Percentiles rank a stretch among this genome's conserved stretches.
phyloP scores from a whole-genome alignment of 2,888 invertebrate species.

The Colletes collaris region DNA sequence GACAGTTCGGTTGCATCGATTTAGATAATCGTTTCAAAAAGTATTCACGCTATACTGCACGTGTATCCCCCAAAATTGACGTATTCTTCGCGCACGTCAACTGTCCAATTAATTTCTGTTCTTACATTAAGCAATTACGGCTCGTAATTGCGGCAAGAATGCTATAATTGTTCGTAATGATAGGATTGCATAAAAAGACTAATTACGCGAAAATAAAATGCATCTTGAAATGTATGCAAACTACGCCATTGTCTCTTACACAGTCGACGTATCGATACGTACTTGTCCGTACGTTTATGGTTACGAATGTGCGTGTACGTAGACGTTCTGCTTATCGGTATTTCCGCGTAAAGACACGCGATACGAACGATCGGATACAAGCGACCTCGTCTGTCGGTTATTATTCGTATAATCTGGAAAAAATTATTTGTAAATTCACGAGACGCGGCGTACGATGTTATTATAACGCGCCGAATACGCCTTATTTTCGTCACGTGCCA shows the following conservation, averaged over 20 bases:
- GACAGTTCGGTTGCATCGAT: neutral
- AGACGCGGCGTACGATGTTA: neutral
- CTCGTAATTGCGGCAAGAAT: neutral
- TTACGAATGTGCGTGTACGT: conserved; percentile 10
- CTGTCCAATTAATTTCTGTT: neutral
- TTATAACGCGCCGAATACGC: neutral
- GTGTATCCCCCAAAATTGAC: neutral
- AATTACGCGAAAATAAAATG: conserved; percentile 9
- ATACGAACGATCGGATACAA: conserved; percentile 27
- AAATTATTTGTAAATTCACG: neutral
- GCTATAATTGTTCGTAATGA: neutral
- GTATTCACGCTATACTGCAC: neutral
- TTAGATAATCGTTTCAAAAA: neutral
- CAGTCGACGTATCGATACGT: neutral
- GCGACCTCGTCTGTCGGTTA: neutral
- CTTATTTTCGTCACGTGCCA: neutral
- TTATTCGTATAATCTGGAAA: conserved; percentile 1
- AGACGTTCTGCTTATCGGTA: conserved; percentile 44
- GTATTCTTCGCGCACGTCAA: neutral
- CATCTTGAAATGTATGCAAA: conserved; percentile 9
- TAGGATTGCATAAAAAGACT: neutral
- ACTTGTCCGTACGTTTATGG: neutral
- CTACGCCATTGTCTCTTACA: conserved; percentile 23
- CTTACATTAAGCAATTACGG: neutral
- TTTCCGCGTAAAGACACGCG: conserved; percentile 50